These are phyloP conservation scores for Trichonephila clavipes DNA, from an alignment of 1,140 invertebrate species.

Conservation along the genomic window DNA sequence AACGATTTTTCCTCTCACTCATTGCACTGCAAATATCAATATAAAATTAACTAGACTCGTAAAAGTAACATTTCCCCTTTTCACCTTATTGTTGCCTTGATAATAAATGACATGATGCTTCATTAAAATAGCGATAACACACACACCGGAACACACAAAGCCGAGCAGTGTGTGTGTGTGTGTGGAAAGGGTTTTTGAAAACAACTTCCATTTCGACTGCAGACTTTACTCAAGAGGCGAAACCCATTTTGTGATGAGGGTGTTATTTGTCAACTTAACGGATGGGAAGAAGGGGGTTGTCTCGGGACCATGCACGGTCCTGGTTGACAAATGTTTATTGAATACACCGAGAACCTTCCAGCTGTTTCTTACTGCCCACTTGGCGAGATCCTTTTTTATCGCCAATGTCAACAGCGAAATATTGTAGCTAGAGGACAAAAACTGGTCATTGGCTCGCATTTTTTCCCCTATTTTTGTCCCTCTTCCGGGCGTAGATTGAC, in stretches of 20 bases:
- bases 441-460: constrained; percentile 1
- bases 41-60: too few species aligned
- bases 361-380: not conserved
- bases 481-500: not conserved
- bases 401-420: not conserved
- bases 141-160: not conserved
- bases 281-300: not conserved
- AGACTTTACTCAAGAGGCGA: not conserved
- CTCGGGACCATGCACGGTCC: not conserved
- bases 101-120: not conserved
- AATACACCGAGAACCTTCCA: constrained; percentile 11
- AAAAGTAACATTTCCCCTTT: not conserved
- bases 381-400: not conserved
- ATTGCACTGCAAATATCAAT: too few species aligned
- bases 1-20: too few species aligned
- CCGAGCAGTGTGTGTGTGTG: not conserved
- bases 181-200: not conserved
- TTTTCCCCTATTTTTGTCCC: not conserved
- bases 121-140: not conserved
- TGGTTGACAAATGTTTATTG: constrained; percentile 19
- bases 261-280: not conserved
- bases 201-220: not conserved
- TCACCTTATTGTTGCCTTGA: not conserved
- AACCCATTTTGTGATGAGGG: constrained; percentile 10
- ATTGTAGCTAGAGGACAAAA: not conserved